Evolutionary conservation across 2,888 invertebrate species (phyloP).

Genomic region (Atethmia centrago): DNA sequence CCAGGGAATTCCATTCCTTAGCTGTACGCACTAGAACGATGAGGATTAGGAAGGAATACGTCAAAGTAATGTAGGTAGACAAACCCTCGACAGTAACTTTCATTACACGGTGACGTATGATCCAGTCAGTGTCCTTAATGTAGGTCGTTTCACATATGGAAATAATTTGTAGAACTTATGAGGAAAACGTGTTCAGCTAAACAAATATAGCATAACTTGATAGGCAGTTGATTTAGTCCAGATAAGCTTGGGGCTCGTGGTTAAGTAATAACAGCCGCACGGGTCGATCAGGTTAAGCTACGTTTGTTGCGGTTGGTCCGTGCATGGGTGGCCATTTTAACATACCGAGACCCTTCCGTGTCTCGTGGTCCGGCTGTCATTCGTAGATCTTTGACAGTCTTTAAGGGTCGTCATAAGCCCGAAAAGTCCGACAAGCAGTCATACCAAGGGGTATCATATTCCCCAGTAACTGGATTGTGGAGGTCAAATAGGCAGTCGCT

Average conservation of each 20-base stretch:
- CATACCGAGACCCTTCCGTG: too few relatives aligned
- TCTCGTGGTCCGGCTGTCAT: too few relatives aligned
- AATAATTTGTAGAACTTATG: conserved; percentile 46
- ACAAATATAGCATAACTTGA: conserved; percentile 28
- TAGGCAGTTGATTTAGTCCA: conserved; percentile 26
- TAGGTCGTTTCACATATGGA: conserved; percentile 60
- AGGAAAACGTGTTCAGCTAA: conserved; percentile 50
- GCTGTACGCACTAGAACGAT: neutral
- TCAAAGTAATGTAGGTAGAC: neutral
- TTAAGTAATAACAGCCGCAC: too few relatives aligned
- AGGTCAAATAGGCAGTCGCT: too few relatives aligned
- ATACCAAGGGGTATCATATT: too few relatives aligned
- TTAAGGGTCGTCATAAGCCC: too few relatives aligned
- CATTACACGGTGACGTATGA: conserved; percentile 18
- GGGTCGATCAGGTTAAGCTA: too few relatives aligned
- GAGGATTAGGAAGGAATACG: neutral
- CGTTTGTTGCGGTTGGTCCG: too few relatives aligned
- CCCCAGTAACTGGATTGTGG: too few relatives aligned
- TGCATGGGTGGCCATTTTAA: too few relatives aligned
- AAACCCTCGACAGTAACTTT: conserved; percentile 20
- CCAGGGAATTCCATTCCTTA: neutral
- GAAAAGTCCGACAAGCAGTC: too few relatives aligned
- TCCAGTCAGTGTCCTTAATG: conserved; percentile 54
- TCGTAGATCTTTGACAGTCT: too few relatives aligned
- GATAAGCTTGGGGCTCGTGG: conserved; percentile 6